These are phyloP conservation scores for Apis dorsata DNA, from an alignment of 1,140 invertebrate genomes.

Conservation along the genomic window DNA sequence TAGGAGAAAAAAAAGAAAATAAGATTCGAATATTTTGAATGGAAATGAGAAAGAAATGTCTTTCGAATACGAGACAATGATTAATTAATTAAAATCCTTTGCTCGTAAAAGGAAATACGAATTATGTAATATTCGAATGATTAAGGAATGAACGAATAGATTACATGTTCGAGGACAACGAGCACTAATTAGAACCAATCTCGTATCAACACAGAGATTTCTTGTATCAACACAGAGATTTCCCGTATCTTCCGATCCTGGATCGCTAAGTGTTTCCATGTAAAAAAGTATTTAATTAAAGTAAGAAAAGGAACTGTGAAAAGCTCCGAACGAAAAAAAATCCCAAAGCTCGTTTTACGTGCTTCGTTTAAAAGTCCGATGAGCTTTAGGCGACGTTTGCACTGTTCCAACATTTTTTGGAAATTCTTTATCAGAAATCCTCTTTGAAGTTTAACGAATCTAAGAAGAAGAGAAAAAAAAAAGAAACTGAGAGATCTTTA, in stretches of 20 bases:
- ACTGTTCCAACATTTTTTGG: not conserved
- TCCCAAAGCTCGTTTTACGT: conserved; percentile 21
- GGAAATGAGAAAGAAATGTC: conserved; percentile 2
- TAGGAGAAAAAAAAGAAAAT: not conserved
- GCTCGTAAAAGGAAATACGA: not conserved
- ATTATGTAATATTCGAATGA: not conserved
- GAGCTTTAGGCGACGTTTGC: conserved; percentile 11
- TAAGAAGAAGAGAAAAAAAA: no score
- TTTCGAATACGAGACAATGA: not conserved
- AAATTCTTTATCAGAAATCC: not conserved
- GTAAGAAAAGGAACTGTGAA: not conserved
- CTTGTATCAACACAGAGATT: conserved; percentile 16
- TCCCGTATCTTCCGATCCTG: not conserved
- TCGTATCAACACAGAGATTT: conserved; percentile 29
- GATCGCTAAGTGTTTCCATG: conserved; percentile 3
- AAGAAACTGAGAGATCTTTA: not conserved
- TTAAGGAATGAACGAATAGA: not conserved
- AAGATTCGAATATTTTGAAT: conserved; percentile 18
- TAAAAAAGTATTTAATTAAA: conserved; percentile 31
- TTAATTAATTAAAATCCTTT: not conserved
- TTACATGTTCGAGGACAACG: not conserved
- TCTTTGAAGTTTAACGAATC: not conserved
- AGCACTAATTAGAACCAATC: conserved; percentile 20
- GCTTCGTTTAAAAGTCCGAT: conserved; percentile 27
- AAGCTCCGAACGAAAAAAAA: conserved; percentile 16